Evolutionary conservation across 2,888 invertebrate genomes (phyloP).

Genomic region (Amphimallon solstitiale): DNA sequence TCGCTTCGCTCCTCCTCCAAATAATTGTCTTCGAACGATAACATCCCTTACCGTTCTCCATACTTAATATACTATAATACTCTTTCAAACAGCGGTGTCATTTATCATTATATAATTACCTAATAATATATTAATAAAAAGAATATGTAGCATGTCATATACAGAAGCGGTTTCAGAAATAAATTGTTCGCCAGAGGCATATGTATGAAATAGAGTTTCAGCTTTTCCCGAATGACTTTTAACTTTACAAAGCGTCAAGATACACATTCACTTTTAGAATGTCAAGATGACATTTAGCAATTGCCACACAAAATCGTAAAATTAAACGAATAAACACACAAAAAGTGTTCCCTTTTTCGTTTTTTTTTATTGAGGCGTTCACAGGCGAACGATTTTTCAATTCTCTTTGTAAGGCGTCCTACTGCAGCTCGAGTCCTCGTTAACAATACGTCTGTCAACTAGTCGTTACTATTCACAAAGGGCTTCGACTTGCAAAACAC

Average conservation of each 20-base stretch:
- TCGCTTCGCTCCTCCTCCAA: too few relatives aligned
- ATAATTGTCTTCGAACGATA: too few relatives aligned
- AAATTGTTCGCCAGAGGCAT: too few relatives aligned
- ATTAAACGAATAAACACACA: slow-evolving; percentile 38
- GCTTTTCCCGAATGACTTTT: slow-evolving; percentile 8
- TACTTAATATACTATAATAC: too few relatives aligned
- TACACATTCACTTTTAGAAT: slow-evolving; percentile 29
- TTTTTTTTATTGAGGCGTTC: slow-evolving; percentile 38
- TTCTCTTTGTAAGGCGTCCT: slow-evolving; percentile 44
- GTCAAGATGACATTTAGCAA: slow-evolving; percentile 40
- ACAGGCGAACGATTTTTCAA: slow-evolving; percentile 45
- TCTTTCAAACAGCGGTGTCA: too few relatives aligned
- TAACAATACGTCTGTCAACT: slow-evolving; percentile 46
- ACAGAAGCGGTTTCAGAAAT: too few relatives aligned
- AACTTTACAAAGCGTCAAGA: background rate
- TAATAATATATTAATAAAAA: too few relatives aligned
- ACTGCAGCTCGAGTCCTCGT: slow-evolving; percentile 37
- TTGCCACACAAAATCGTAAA: slow-evolving; percentile 36
- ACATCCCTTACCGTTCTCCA: too few relatives aligned
- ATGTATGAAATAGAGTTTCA: background rate
- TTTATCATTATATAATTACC: too few relatives aligned
- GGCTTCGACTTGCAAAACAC: slow-evolving; percentile 37
- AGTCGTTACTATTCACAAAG: slow-evolving; percentile 44
- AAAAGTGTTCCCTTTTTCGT: slow-evolving; percentile 21
- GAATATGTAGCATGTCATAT: background rate